Evolutionary conservation across 2,797 vertebrate species (phyloP).

Genomic region (Uromys caudimaculatus): DNA sequence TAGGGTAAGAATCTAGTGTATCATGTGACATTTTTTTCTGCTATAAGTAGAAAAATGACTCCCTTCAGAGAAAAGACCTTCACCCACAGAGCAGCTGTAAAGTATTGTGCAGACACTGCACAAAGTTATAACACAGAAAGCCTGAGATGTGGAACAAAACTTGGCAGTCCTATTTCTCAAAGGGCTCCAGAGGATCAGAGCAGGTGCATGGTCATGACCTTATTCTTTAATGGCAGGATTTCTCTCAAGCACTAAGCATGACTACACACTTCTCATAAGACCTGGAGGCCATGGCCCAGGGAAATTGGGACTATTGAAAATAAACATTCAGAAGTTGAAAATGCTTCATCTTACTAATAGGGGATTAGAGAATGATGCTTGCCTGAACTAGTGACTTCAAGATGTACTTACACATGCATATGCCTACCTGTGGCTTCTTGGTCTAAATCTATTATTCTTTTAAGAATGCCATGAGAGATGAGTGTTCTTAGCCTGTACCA

Average conservation of each 20-base stretch:
- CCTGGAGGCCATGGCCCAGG: conserved; percentile 50
- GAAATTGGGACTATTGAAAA: conserved; percentile 75
- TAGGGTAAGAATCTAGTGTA: neutral
- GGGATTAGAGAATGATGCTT: neutral
- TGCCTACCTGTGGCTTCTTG: neutral
- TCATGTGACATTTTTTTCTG: conserved; percentile 61
- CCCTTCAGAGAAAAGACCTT: conserved; percentile 62
- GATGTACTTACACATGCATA: neutral
- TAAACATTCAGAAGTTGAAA: conserved; percentile 60
- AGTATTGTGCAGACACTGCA: conserved; percentile 39
- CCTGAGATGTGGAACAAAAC: conserved; percentile 50
- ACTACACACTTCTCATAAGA: conserved; percentile 32
- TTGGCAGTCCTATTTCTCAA: conserved; percentile 73
- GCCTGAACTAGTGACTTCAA: neutral
- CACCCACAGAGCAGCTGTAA: conserved; percentile 59
- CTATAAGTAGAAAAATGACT: conserved; percentile 64
- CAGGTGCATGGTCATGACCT: conserved; percentile 74
- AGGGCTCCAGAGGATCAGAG: conserved; percentile 60
- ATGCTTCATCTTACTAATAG: conserved; percentile 54
- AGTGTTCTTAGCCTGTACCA: neutral
- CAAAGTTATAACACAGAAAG: conserved; percentile 49
- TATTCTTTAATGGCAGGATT: conserved; percentile 18
- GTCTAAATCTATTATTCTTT: neutral
- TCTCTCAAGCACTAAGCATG: conserved; percentile 71
- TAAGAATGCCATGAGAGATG: neutral